Evolutionary conservation across 2,888 invertebrate genomes (phyloP), one percentile per base, ranked within the genome.

Genomic region (Desoria tigrina): DNA sequence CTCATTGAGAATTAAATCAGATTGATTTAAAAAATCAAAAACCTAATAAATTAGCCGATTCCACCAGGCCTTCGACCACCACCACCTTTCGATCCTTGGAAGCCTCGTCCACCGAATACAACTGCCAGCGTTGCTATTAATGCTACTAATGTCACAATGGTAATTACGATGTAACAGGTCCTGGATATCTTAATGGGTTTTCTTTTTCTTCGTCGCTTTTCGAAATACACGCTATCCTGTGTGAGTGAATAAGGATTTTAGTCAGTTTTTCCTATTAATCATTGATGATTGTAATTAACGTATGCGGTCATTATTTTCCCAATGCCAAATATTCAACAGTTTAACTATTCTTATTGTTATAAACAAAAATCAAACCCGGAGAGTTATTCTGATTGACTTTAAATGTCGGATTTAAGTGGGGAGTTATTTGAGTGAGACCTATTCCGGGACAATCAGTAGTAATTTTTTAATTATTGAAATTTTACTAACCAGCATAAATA

Each of bases 401-500:
- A n/a, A n/a, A n/a, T n/a, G n/a, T n/a, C n/a, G n/a, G n/a, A n/a
- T n/a, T n/a, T n/a, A n/a, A n/a, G n/a, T n/a, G n/a, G n/a, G n/a
- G n/a, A n/a, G n/a, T n/a, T n/a, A n/a, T n/a, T n/a, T n/a, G n/a
- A n/a, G n/a, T n/a, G n/a, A n/a, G n/a, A n/a, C n/a, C n/a, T n/a
- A n/a, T n/a, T n/a, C n/a, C n/a, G n/a, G n/a, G n/a, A n/a, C n/a
- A n/a, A n/a, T n/a, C n/a, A n/a, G n/a, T n/a, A n/a, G n/a, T n/a
- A n/a, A n/a, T n/a, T n/a, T n/a, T n/a, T n/a, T n/a, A n/a, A n/a
- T n/a, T n/a, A n/a, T n/a, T n/a, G n/a, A n/a, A n/a, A n/a, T n/a
- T n/a, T n/a, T n/a, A 50, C 50, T 65, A 32, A 69, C 71, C n/a
- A 71, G 27, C 71, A 71, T 71, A 51, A 71, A 68, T 42, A 68